Conservation (phyloP, 2,113 vertebrate genomes). For the Serinus canaria region DNA sequence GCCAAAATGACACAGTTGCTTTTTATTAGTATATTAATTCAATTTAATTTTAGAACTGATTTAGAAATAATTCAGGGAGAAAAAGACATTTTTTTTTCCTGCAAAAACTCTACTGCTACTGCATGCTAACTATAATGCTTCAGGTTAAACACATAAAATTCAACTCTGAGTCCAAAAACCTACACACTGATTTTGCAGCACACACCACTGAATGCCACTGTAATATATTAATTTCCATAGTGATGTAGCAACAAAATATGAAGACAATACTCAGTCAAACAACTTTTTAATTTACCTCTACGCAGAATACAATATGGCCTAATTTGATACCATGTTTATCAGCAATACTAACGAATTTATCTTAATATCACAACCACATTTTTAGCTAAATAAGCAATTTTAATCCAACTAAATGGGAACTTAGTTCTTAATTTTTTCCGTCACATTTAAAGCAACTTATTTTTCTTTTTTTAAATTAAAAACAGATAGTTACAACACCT, state of each 20-base stretch:
- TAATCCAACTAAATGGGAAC: background rate
- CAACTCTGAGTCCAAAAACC: background rate
- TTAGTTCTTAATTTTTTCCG: background rate
- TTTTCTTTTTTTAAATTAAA: background rate
- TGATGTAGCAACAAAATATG: background rate
- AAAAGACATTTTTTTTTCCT: background rate
- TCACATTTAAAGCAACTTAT: background rate
- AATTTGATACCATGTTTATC: background rate
- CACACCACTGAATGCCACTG: fast-evolving
- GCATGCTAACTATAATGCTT: background rate
- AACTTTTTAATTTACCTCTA: background rate
- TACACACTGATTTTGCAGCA: background rate
- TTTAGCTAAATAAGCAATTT: background rate
- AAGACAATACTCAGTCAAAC: background rate
- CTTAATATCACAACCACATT: background rate
- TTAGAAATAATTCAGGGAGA: constrained; percentile 11
- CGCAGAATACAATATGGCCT: background rate
- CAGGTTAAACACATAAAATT: background rate
- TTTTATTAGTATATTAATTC: constrained; percentile 7
- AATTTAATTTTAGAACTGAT: constrained; percentile 8
- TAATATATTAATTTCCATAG: background rate
- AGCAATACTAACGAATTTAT: background rate
- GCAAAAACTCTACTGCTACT: background rate
- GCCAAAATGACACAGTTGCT: background rate
- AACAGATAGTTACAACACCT: background rate